Percentiles rank a stretch among this genome's conserved stretches.
phyloP scores from a whole-genome alignment of 2,797 vertebrate genomes.

The Arctocebus calabarensis region DNA sequence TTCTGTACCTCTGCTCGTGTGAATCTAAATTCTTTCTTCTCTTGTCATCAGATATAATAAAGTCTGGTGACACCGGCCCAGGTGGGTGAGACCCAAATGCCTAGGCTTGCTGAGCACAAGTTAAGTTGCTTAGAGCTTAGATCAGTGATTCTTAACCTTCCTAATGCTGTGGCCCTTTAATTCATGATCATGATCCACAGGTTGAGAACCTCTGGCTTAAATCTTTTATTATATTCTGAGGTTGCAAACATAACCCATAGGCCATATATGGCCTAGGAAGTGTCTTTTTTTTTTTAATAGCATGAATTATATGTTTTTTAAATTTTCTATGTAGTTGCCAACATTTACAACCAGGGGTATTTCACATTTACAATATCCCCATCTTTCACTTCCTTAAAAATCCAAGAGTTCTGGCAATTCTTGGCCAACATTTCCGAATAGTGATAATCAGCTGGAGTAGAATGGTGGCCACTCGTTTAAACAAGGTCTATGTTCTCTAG shows the following conservation, averaged over 20 bases:
- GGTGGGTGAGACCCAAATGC: not conserved
- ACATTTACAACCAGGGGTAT: slow-evolving; percentile 17
- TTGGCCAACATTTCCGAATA: not conserved
- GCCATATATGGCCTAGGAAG: too few species aligned
- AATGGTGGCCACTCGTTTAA: not conserved
- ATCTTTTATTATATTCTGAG: not conserved
- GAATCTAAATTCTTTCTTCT: not conserved
- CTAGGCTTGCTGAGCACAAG: not conserved
- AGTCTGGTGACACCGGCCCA: not conserved
- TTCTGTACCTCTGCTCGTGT: not conserved
- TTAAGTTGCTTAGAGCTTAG: not conserved
- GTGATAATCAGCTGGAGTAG: too few species aligned
- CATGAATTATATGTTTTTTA: not conserved
- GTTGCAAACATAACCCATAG: not conserved
- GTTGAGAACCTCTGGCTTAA: not conserved
- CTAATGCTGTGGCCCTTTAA: too few species aligned
- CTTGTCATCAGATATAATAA: not conserved
- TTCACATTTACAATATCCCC: slow-evolving; percentile 18
- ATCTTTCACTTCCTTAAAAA: slow-evolving; percentile 18
- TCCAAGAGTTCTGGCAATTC: not conserved
- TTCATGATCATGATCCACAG: too few species aligned
- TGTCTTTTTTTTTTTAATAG: not conserved
- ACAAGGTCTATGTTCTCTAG: not conserved
- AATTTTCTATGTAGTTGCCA: not conserved
- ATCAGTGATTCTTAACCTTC: too few species aligned